These are phyloP conservation scores for Emydoidea blandingii DNA, from an alignment of 2,797 vertebrate species.

Conservation along the genomic window DNA sequence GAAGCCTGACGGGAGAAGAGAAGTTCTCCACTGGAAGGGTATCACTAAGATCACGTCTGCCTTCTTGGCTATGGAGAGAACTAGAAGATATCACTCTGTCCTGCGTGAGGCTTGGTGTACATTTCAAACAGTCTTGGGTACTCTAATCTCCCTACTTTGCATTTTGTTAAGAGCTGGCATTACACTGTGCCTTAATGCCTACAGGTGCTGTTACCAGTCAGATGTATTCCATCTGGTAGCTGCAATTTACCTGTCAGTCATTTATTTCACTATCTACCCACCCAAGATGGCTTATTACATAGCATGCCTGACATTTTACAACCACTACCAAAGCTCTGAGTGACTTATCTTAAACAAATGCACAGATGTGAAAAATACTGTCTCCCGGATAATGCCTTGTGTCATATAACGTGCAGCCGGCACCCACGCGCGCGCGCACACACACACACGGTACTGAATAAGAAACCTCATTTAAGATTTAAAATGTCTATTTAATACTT, in stretches of 20 bases:
- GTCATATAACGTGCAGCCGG: not conserved
- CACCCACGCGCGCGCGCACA: rapidly evolving
- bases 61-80: not conserved
- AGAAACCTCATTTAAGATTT: not conserved
- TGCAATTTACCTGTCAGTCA: constrained; percentile 61
- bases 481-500: not conserved
- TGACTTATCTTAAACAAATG: not conserved
- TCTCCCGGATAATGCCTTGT: not conserved
- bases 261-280: constrained; percentile 44
- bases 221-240: not conserved
- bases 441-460: not conserved
- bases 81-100: not conserved
- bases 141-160: not conserved
- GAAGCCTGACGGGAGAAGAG: constrained; percentile 1
- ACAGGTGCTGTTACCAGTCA: constrained; percentile 40
- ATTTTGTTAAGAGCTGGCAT: not conserved
- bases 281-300: constrained; percentile 36
- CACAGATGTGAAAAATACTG: not conserved
- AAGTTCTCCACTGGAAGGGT: not conserved
- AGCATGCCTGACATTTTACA: constrained; percentile 24
- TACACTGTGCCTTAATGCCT: constrained; percentile 16
- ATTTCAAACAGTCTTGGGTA: not conserved
- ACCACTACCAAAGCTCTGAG: not conserved
- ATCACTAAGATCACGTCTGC: not conserved
- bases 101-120: not conserved